Evolutionary conservation across 30 jellyfish, hydroid and myxozoan genomes (phyloP), one percentile per base, ranked within the genome.

Genomic region (Aurelia sp.): DNA sequence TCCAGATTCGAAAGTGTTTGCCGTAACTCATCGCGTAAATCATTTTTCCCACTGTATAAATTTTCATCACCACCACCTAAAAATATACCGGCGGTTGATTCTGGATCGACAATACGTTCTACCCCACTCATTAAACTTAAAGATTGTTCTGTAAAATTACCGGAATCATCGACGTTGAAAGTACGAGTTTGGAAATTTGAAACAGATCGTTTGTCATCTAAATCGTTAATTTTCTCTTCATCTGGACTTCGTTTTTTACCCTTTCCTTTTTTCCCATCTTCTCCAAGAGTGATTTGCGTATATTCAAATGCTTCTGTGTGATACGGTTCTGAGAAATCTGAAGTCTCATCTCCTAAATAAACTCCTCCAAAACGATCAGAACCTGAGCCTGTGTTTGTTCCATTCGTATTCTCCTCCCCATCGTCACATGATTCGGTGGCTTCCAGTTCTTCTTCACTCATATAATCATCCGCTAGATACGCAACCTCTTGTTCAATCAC

Each of bases 401-500:
- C 89, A 37, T 62, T 71, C 70, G 75, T 68, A 31, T 57, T 58
- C n/a, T 66, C 93, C 13, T 91, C 98, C 10, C 62, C 96, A 68
- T 85, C 96, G 50, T 91, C 98, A 8, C 86, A 84, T 50, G 76
- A 44, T 13, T 86, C 90, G 66, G 81, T 55, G 6, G 72, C 88
- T 11, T 50, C 88, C 41, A 57, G 44, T 27, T 88, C 96, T 19
- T 94, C 99, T 21, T 94, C 99, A 20, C 88, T 84, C 31, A 51
- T 37, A 74, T 94, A 96, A 22, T 92, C 92, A 37, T 88, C 97
- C 40, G 85, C 89, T 19, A 87, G 48, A 85, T 73, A 87, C 66
- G 89, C 91, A 31, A 82, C 74, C 41, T 94, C 99, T 60, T 84
- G 99, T 61, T 94, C 99, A 60, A 94, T 94, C 18, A 94, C 93